Base-by-base conservation (phyloP, 30 jellyfish, hydroid and myxozoan species). In the Turritopsis dohrnii region DNA sequence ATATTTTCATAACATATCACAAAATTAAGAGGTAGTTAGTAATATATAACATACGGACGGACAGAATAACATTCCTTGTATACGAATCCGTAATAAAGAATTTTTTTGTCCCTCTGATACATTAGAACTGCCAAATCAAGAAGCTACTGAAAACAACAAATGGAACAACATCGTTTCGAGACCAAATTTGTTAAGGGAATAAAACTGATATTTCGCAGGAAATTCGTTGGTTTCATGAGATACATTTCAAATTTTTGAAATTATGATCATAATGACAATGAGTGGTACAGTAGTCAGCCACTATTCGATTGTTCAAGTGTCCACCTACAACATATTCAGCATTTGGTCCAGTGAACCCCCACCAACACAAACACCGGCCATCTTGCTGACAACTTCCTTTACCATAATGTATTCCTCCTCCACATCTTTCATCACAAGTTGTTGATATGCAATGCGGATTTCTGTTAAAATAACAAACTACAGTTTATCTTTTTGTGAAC, bases 321-420 rank as follows among this genome's bases (percentile, higher is more conserved):
- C 77, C 77, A 69, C 5, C 22, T 8, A n/a, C 77, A 20, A 84
- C 9, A 28, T 84, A 84, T 25, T 13, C 29, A 22, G 86, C 72
- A 27, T 25, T 79, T 66, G 94, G 94, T 13, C 94, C 94, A 26
- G 94, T 86, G 73, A 79, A 86, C 18, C 94, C 94, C 89, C 87
- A 86, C 80, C 84, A 79, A 79, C 94, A 86, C 74, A 86, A 86
- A 54, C 94, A 86, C 16, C 65, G 81, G 8, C 94, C 94, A 41
- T 79, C 84, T 18, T 74, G 31, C 18, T 66, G 94, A 28, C 94
- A 86, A n/a, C 54, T 8, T 23, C 94, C 94, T 69, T 23, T 27
- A 27, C 77, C 31, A 21, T 69, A 80, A 60, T 86, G 83, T 9
- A 81, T 13, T 60, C 53, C 26, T 16, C 28, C n/a, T 8, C 96